Evolutionary conservation across 2,888 invertebrate genomes (phyloP).

Genomic region (Lordiphosa fenestrarum): DNA sequence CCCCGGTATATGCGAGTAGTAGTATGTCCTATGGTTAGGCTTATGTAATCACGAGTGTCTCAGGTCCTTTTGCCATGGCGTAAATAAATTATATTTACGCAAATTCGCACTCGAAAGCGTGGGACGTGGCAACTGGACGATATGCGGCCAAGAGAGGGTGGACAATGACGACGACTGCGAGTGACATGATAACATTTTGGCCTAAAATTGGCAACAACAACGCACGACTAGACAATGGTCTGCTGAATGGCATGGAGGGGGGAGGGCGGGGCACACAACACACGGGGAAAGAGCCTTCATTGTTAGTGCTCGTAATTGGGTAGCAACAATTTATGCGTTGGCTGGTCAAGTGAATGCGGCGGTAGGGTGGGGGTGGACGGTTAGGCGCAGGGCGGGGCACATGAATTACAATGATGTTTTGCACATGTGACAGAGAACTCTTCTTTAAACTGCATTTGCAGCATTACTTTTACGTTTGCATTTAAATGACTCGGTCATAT

Average conservation of each 20-base stretch:
- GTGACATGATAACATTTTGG: constrained; percentile 15
- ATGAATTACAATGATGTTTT: constrained; percentile 60
- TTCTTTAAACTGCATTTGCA: constrained; percentile 58
- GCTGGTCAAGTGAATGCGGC: constrained; percentile 15
- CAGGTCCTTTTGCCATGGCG: constrained; percentile 35
- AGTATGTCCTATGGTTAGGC: constrained; percentile 36
- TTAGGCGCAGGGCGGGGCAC: constrained; percentile 18
- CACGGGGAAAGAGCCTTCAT: constrained; percentile 35
- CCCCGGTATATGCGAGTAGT: constrained; percentile 12
- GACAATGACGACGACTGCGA: constrained; percentile 57
- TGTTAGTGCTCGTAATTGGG: constrained; percentile 73
- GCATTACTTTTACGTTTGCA: constrained; percentile 56
- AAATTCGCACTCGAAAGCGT: constrained; percentile 65
- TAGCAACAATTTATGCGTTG: constrained; percentile 72
- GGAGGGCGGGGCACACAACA: not conserved
- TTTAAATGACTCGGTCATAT: constrained; percentile 46
- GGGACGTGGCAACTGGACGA: constrained; percentile 22
- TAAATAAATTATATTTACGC: constrained; percentile 75
- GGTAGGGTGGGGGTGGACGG: not conserved
- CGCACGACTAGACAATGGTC: constrained; percentile 18
- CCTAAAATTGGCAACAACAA: constrained; percentile 74
- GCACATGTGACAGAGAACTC: constrained; percentile 53
- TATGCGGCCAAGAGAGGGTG: constrained; percentile 25
- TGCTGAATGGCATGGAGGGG: constrained; percentile 2
- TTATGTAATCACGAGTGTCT: constrained; percentile 65